phyloP scores from a whole-genome alignment of 2,113 vertebrate species.

The Bubalus kerabau region DNA sequence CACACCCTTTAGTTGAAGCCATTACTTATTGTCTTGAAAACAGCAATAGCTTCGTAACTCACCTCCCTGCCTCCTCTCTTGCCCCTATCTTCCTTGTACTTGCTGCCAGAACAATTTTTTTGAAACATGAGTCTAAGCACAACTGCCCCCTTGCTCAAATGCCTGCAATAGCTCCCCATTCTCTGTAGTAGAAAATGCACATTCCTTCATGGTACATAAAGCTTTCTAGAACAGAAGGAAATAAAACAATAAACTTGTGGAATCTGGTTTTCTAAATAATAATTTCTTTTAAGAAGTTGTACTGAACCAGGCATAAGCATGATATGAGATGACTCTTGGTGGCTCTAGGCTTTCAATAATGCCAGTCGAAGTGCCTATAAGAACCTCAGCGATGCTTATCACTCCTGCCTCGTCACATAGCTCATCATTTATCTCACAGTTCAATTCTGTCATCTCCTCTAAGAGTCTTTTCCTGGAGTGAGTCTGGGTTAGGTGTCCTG shows the following conservation, averaged over 20 bases:
- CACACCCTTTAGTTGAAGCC: neutral
- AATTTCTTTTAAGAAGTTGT: neutral
- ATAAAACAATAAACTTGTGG: neutral
- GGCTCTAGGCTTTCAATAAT: neutral
- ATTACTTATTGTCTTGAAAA: neutral
- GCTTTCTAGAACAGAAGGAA: neutral
- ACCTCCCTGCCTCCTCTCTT: neutral
- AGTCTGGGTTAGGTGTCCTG: neutral
- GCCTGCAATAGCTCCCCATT: neutral
- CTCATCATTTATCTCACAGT: neutral
- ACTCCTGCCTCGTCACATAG: neutral
- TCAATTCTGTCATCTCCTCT: neutral
- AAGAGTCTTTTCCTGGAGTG: neutral
- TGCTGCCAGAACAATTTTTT: neutral
- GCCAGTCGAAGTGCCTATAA: neutral
- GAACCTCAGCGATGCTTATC: neutral
- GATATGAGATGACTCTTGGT: neutral
- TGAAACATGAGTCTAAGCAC: neutral
- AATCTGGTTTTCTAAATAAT: neutral
- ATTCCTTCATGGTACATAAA: neutral
- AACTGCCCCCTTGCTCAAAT: neutral
- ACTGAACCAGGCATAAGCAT: neutral
- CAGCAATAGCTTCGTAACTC: neutral
- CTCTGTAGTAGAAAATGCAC: neutral
- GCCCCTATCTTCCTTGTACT: neutral